phyloP scores from a whole-genome alignment of 1,140 invertebrate species.

The Papilio polytes region DNA sequence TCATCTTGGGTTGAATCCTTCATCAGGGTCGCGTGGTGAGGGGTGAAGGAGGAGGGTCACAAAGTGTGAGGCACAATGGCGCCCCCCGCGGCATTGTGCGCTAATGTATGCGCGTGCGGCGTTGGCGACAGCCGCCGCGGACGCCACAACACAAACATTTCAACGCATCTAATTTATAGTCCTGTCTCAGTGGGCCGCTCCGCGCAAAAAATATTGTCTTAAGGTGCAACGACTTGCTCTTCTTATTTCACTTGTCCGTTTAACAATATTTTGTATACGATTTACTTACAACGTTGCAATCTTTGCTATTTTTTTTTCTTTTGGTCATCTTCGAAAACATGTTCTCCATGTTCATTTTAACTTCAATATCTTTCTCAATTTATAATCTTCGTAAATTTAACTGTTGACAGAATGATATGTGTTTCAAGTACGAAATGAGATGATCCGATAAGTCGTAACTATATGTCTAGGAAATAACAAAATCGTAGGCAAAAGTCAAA shows the following conservation, averaged over 20 bases:
- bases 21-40: constrained; percentile 60
- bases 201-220: constrained; percentile 78
- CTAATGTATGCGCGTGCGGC: constrained; percentile 77
- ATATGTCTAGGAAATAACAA: no score
- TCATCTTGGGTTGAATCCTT: constrained; percentile 66
- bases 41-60: constrained; percentile 47
- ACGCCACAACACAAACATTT: constrained; percentile 82
- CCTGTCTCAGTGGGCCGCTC: constrained; percentile 63
- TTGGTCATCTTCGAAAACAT: no score
- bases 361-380: no score
- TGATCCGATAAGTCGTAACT: no score
- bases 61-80: constrained; percentile 73
- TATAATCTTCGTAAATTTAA: no score
- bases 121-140: constrained; percentile 66
- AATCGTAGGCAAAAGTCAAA: background rate
- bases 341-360: no score
- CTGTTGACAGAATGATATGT: no score
- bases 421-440: no score
- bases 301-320: no score
- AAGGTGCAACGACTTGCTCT: constrained; percentile 58
- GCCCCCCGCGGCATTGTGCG: constrained; percentile 77
- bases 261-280: background rate
- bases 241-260: constrained; percentile 14
- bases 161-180: constrained; percentile 83
- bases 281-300: background rate